Evolutionary conservation across 2,888 invertebrate species (phyloP).

Genomic region (Cosmorhoe ocellata): DNA sequence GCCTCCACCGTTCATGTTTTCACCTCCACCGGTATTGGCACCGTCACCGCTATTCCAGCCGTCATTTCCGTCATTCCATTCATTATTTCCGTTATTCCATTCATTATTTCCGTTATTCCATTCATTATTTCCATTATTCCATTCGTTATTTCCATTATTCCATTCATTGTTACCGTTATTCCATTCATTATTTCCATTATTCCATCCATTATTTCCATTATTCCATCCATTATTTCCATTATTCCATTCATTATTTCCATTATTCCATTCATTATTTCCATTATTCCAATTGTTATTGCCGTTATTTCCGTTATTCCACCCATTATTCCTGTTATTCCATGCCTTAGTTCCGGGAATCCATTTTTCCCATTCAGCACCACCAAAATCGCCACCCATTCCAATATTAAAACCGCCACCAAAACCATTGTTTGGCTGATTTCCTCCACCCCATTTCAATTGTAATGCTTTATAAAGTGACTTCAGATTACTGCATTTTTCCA

Average conservation of each 20-base stretch:
- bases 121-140: background rate
- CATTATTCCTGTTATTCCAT: background rate
- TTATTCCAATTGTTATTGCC: no score
- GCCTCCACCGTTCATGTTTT: background rate
- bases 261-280: background rate
- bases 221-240: background rate
- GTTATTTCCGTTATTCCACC: background rate
- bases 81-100: background rate
- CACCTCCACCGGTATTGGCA: no score
- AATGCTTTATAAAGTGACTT: background rate
- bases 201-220: background rate
- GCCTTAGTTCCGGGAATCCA: background rate
- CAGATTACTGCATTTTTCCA: slow-evolving; percentile 31
- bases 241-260: background rate
- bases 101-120: background rate
- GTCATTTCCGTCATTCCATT: background rate
- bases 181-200: background rate
- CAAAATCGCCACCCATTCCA: background rate
- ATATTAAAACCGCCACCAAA: background rate
- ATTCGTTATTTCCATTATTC: background rate
- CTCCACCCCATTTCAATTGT: background rate
- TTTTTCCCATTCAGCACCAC: background rate
- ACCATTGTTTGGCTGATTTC: no score
- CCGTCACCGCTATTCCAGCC: background rate
- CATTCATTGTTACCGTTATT: background rate